These are phyloP conservation scores for Branchipolynoe longqiensis DNA, from an alignment of 2,888 invertebrate species.

Conservation along the genomic window DNA sequence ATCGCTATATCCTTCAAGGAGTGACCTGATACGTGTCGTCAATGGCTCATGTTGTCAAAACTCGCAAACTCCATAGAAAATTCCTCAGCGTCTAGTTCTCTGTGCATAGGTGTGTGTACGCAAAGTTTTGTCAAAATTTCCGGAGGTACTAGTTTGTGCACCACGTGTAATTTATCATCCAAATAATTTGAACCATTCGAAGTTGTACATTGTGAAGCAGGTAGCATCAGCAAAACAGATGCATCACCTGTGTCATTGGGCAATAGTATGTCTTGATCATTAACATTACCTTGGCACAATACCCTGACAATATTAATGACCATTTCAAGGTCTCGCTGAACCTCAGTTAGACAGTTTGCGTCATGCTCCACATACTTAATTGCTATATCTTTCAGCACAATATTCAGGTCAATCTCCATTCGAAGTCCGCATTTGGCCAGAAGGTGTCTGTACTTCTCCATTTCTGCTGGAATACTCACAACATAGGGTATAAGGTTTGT, in stretches of 20 bases:
- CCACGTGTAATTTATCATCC: conserved; percentile 66
- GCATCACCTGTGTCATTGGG: not conserved
- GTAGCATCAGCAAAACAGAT: conserved; percentile 60
- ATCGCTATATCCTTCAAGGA: conserved; percentile 72
- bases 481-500: not conserved
- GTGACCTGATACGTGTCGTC: conserved; percentile 71
- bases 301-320: not conserved
- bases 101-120: conserved; percentile 71
- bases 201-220: conserved; percentile 69
- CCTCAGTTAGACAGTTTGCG: conserved; percentile 55
- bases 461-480: not conserved
- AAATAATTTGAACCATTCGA: conserved; percentile 68
- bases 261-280: conserved; percentile 5
- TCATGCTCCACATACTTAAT: conserved; percentile 57
- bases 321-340: not conserved
- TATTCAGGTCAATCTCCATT: conserved; percentile 64
- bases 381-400: conserved; percentile 45
- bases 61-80: conserved; percentile 58
- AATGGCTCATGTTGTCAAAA: conserved; percentile 75
- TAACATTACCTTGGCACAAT: not conserved
- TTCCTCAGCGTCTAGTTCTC: conserved; percentile 67
- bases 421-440: conserved; percentile 64
- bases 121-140: conserved; percentile 71
- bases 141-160: conserved; percentile 71
- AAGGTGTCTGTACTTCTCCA: conserved; percentile 65